Evolutionary conservation across 1,140 invertebrate genomes (phyloP).

Genomic region (Caerostris darwini): DNA sequence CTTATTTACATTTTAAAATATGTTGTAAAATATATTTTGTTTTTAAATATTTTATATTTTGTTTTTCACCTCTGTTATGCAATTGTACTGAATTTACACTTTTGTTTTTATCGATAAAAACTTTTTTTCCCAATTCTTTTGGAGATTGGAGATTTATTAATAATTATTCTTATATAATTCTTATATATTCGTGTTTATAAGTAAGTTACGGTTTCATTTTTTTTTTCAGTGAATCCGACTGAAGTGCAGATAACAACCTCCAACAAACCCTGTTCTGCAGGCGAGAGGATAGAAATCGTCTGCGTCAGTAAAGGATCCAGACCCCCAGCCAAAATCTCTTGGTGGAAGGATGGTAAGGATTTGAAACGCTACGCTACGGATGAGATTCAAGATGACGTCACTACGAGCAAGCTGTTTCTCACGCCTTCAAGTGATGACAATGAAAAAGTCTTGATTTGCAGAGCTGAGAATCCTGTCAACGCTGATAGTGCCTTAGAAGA

Average conservation of each 20-base stretch:
- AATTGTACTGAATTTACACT: no score
- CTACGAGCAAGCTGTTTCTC: conserved; percentile 78
- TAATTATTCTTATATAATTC: no score
- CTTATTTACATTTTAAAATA: no score
- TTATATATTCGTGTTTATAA: no score
- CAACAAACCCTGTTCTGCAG: conserved; percentile 86
- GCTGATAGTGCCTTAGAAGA: conserved; percentile 78
- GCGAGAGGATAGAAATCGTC: conserved; percentile 88
- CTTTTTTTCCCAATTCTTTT: no score
- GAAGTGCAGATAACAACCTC: conserved; percentile 88
- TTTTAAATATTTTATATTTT: no score
- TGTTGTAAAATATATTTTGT: no score
- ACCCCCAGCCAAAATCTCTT: conserved; percentile 92
- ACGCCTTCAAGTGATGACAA: conserved; percentile 89
- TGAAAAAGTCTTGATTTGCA: conserved; percentile 90
- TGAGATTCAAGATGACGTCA: conserved; percentile 73
- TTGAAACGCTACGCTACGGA: conserved; percentile 62
- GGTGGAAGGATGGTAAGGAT: conserved; percentile 87
- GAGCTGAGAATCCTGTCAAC: conserved; percentile 88
- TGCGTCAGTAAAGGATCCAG: conserved; percentile 92
- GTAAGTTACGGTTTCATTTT: not conserved
- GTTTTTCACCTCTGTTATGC: no score
- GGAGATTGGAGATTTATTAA: no score
- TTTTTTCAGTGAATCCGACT: conserved; percentile 88
- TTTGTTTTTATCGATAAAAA: no score